These are phyloP conservation scores for Colistium nudipinnis DNA, from an alignment of 2,113 vertebrate genomes.

Conservation along the genomic window DNA sequence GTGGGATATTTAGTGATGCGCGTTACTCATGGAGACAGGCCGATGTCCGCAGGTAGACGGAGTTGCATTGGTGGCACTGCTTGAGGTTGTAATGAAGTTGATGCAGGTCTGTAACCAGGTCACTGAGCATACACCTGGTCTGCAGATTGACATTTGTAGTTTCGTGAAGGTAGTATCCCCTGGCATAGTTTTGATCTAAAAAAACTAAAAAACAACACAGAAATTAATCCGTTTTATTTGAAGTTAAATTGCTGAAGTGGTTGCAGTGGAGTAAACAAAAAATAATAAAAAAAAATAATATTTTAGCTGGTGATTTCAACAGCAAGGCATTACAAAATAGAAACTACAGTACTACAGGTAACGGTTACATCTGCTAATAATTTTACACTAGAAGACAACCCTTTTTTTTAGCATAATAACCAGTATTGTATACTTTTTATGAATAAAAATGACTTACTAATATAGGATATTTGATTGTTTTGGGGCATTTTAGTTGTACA, in stretches of 20 bases:
- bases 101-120: conserved; percentile 70
- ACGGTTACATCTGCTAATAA: background rate
- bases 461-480: conserved; percentile 2
- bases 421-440: background rate
- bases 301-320: background rate
- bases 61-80: conserved; percentile 46
- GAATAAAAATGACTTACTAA: background rate
- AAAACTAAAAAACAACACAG: too few relatives aligned
- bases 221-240: background rate
- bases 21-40: conserved; percentile 51
- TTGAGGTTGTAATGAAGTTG: conserved; percentile 63
- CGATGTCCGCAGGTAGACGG: conserved; percentile 55
- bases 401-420: background rate
- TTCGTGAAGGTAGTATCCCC: conserved; percentile 19
- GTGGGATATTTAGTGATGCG: conserved; percentile 58
- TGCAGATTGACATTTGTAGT: conserved; percentile 62
- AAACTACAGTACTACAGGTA: background rate
- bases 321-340: background rate
- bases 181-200: background rate
- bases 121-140: conserved; percentile 72
- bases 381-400: background rate
- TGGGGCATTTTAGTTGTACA: background rate
- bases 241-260: too few relatives aligned
- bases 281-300: background rate
- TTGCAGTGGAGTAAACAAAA: too few relatives aligned